Conservation (phyloP, 2,797 vertebrate species). For the Darevskia nairensis region DNA sequence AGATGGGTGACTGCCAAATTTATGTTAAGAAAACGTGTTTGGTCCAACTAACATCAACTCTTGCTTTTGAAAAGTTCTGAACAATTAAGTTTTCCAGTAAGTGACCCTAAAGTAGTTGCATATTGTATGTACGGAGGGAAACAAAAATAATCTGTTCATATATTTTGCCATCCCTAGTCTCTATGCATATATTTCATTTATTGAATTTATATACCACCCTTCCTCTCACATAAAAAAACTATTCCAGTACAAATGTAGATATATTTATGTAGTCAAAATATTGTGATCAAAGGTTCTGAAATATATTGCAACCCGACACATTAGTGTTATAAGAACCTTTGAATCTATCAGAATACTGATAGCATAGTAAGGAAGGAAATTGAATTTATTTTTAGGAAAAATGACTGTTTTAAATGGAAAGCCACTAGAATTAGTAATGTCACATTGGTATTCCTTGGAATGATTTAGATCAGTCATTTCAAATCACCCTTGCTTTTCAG, state of each 20-base stretch:
- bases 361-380: too few relatives aligned
- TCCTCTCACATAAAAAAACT: too few relatives aligned
- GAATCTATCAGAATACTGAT: not conserved
- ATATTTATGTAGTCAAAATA: not conserved
- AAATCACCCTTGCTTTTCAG: not conserved
- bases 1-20: not conserved
- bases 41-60: too few relatives aligned
- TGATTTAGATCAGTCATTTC: not conserved
- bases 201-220: too few relatives aligned
- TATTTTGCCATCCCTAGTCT: not conserved
- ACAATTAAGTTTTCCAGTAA: not conserved
- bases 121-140: not conserved
- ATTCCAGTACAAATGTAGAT: not conserved
- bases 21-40: not conserved
- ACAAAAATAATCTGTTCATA: not conserved
- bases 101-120: not conserved
- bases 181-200: not conserved
- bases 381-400: not conserved
- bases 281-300: not conserved
- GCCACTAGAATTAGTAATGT: too few relatives aligned
- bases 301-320: not conserved
- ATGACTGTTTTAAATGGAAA: not conserved
- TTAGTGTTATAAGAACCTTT: not conserved
- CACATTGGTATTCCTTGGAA: not conserved
- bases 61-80: not conserved